Base-by-base conservation (phyloP, 1,140 invertebrate species). In the Melipona quadrifasciata region DNA sequence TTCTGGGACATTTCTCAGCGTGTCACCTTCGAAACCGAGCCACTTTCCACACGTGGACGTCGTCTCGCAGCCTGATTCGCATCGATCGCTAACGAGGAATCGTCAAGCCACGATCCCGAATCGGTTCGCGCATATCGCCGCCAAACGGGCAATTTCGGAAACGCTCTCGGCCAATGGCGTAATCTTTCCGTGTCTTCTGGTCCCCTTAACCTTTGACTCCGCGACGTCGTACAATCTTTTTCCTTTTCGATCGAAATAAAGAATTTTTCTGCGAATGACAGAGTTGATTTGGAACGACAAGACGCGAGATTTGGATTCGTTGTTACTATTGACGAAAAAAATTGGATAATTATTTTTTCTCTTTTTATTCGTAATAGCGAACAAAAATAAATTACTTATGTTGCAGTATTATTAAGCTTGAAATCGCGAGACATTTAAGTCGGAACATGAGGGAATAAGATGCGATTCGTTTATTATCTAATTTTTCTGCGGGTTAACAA, bases 1-100 rank as follows among this genome's bases (percentile, higher is more conserved):
- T 84, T 90, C 86, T 92, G 89, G 80, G 90, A 90, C 91, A 91
- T 91, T 78, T 86, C 80, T 80, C 79, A 65, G 58, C 82, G 86
- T 89, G 61, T 39, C 79, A 77, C 80, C 81, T 76, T 51, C 73
- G 68, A 34, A 64, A 76, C 78, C 80, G 70, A 61, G 80, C 76
- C 74, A 58, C 58, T 85, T 77, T 61, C 72, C 85, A 82, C 85
- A 82, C 80, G 84, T 89, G 84, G 82, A 89, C 61, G 84, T 89
- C 61, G 84, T 89, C 81, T 71, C 67, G 80, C 74, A 53, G 85
- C 58, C 75, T 70, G 75, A 87, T 87, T 80, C 72, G 82, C 90
- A 86, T 89, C 79, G 80, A 82, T 79, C 86, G 72, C 71, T 74
- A 67, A 78, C 58, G 57, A 64, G 27, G 61, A 73, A 83, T 79